Percentiles rank a stretch among this genome's conserved stretches.
These are phyloP conservation scores for Paralichthys olivaceus DNA, from an alignment of 2,113 vertebrate genomes.

Conservation along the genomic window DNA sequence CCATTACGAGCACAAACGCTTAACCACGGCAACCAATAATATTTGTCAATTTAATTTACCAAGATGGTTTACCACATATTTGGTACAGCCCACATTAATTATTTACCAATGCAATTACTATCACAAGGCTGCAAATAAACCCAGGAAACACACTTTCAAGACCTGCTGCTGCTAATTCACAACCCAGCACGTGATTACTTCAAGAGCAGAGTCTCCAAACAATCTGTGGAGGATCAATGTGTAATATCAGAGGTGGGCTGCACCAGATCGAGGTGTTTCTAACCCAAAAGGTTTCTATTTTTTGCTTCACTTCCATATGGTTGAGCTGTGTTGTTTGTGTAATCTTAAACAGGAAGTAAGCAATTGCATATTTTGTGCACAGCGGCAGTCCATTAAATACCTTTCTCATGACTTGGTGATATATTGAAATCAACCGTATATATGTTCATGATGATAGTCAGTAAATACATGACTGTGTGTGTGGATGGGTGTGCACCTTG, in stretches of 20 bases:
- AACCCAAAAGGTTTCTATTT: too few relatives aligned
- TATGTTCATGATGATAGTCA: neutral
- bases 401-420: neutral
- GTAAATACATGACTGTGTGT: slow-evolving; percentile 15
- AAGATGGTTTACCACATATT: slow-evolving; percentile 3
- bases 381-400: neutral
- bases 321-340: neutral
- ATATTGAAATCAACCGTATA: neutral
- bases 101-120: slow-evolving; percentile 4
- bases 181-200: neutral
- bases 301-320: neutral
- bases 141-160: neutral
- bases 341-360: neutral
- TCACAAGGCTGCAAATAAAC: slow-evolving; percentile 24
- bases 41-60: neutral
- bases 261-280: too few relatives aligned
- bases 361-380: neutral
- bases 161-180: neutral
- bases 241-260: neutral
- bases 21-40: neutral
- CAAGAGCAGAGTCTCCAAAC: neutral
- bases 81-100: neutral
- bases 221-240: slow-evolving; percentile 2
- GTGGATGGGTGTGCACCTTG: slow-evolving; percentile 80
- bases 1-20: neutral